A percentile compares a stretch with the other conserved stretches of the same genome.
Conservation (phyloP, 1,140 invertebrate species). For the Ephestia elutella region DNA sequence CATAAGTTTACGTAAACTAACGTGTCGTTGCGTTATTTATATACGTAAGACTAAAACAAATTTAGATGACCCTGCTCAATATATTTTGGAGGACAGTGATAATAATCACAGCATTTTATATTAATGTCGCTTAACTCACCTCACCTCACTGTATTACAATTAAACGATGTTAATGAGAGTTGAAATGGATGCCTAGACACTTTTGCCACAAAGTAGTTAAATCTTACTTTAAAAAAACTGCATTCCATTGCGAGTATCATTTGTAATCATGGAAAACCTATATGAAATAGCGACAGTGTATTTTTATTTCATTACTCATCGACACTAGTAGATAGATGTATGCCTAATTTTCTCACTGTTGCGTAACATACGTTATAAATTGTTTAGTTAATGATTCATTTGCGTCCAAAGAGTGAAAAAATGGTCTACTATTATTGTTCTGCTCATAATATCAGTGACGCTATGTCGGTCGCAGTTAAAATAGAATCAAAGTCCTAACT, state of each 20-base stretch:
- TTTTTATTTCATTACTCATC: not conserved
- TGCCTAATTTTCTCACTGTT: not conserved
- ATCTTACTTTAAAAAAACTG: no score
- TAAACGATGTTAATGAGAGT: not conserved
- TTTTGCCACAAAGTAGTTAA: no score
- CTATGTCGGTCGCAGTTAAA: conserved; percentile 28
- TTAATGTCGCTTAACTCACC: not conserved
- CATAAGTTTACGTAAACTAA: not conserved
- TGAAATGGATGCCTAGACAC: no score
- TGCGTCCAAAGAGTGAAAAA: conserved; percentile 11
- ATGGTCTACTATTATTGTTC: conserved; percentile 21
- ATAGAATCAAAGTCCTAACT: conserved; percentile 28
- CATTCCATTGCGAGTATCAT: no score
- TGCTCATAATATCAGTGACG: conserved; percentile 24
- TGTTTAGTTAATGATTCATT: conserved; percentile 21
- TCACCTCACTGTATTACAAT: not conserved
- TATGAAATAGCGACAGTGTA: not conserved
- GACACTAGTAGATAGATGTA: not conserved
- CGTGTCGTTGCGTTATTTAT: conserved; percentile 16
- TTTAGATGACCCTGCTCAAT: conserved; percentile 22
- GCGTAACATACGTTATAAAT: conserved; percentile 8
- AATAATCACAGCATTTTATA: conserved; percentile 5
- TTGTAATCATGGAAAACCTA: no score
- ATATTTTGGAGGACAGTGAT: conserved; percentile 25
- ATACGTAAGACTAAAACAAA: conserved; percentile 22